Evolutionary conservation across 2,797 vertebrate genomes (phyloP).

Genomic region (Hydrophis major): DNA sequence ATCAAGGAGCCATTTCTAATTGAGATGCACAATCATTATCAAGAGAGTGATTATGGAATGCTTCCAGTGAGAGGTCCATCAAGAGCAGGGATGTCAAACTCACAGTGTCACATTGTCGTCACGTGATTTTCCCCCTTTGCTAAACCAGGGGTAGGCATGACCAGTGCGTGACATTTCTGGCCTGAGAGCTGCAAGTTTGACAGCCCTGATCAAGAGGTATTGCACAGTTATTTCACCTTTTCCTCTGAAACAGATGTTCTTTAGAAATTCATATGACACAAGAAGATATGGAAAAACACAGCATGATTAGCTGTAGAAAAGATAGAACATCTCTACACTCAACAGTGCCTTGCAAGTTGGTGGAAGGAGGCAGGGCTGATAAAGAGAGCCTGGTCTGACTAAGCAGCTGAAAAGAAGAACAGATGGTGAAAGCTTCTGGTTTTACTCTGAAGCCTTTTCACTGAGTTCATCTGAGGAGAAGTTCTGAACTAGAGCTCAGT

Average conservation of each 20-base stretch:
- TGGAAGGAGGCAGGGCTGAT: neutral
- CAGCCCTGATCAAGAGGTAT: neutral
- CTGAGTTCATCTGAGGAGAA: neutral
- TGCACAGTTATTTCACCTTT: neutral
- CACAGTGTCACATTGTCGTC: too few relatives aligned
- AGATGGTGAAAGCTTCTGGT: neutral
- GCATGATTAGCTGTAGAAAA: neutral
- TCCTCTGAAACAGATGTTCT: neutral
- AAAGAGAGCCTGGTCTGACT: neutral
- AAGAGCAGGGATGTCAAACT: neutral
- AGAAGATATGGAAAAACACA: neutral
- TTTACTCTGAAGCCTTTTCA: neutral
- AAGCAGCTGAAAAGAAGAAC: neutral
- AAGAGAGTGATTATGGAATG: neutral
- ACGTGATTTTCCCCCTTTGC: too few relatives aligned
- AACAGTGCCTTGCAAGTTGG: neutral
- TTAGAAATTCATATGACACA: neutral
- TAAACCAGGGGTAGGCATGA: too few relatives aligned
- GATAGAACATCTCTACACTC: neutral
- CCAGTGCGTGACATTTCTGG: too few relatives aligned
- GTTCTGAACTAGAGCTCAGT: neutral
- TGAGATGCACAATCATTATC: neutral
- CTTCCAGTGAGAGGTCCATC: neutral
- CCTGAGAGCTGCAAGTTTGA: too few relatives aligned
- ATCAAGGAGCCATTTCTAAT: neutral